Base-by-base conservation (phyloP, 2,888 invertebrate genomes). In the Diaperis boleti region DNA sequence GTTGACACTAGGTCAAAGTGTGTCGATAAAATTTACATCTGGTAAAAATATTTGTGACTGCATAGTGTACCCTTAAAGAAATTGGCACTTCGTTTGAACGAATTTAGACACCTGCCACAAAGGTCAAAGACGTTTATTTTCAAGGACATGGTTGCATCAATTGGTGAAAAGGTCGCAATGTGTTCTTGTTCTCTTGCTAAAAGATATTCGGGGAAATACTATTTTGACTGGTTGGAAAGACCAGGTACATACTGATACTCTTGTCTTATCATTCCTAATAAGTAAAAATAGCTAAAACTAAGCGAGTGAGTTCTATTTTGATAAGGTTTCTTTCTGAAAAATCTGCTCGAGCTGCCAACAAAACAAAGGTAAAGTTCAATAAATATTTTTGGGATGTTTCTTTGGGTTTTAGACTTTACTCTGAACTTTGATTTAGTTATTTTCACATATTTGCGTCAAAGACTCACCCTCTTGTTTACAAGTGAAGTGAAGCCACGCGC, bases 361-460 rank as follows among this genome's bases (percentile, higher is more conserved):
- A 8, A 10, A 22, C 8, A 4, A 15, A 20, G 17, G 42, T 42
- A 37, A 37, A 14, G 41, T 41, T 8, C 41, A 18, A 10, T 2
- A 29, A n/a, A 45, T 45, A 45, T 35, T 45, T 45, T 57, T 45
- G 44, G 22, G 20, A 35, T 61, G 44, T 37, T 37, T 18, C 20
- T 14, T 35, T 41, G 31, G 26, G 10, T n/a, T 17, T 35, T 14
- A 49, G 20, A 52, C 20, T 55, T 45, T 47, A 59, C 37, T 15
- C 47, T 49, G n/a, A 35, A 59, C 50, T 59, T 42, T 59, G 59
- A 1, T 47, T 42, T 31, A 15, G 37, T 57, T 55, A 26, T 56
- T 39, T 47, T 31, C 26, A 37, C 39, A 22, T 39, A 47, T 59
- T 22, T 47, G 15, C 52, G 55, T 61, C 60, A 52, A 50, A 52